Percentiles rank a stretch among this genome's conserved stretches.
Conservation (phyloP, 2,797 vertebrate genomes). For the Sciurus vulgaris region DNA sequence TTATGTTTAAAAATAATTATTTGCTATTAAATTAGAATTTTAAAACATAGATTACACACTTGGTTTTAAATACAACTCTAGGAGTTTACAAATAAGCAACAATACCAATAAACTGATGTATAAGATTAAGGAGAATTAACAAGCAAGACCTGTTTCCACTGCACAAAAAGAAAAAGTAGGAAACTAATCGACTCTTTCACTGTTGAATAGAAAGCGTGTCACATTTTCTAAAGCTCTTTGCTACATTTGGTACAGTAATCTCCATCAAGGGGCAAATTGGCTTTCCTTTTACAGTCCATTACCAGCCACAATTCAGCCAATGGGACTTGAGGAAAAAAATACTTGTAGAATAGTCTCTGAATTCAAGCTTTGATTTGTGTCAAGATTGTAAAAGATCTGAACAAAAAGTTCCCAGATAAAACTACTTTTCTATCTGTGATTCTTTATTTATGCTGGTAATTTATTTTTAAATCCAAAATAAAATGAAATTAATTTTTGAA, state of each 20-base stretch:
- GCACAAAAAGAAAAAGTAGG: slow-evolving; percentile 61
- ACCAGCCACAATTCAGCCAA: slow-evolving; percentile 80
- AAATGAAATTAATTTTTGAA: slow-evolving; percentile 53
- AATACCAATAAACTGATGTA: neutral
- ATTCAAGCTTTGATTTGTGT: slow-evolving; percentile 74
- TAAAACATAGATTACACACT: slow-evolving; percentile 5
- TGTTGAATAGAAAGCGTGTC: slow-evolving; percentile 74
- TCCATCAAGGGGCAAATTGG: slow-evolving; percentile 85
- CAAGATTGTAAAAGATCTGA: slow-evolving; percentile 60
- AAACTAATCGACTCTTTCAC: slow-evolving; percentile 77
- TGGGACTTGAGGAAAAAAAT: slow-evolving; percentile 77
- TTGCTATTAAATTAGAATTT: slow-evolving; percentile 36
- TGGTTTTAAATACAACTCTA: slow-evolving; percentile 39
- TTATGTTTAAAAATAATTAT: slow-evolving; percentile 9
- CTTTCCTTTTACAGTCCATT: slow-evolving; percentile 86
- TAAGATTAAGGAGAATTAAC: slow-evolving; percentile 73
- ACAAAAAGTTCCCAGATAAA: slow-evolving; percentile 62
- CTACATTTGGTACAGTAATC: slow-evolving; percentile 86
- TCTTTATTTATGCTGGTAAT: neutral
- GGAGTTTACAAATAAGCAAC: slow-evolving; percentile 55
- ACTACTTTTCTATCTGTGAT: neutral
- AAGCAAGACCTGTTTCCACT: slow-evolving; percentile 72
- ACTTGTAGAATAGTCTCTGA: slow-evolving; percentile 74
- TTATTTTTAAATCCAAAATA: neutral
- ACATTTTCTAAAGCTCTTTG: slow-evolving; percentile 85